Base-by-base conservation (phyloP, 2,113 vertebrate genomes). In the Chloroceryle aenea region DNA sequence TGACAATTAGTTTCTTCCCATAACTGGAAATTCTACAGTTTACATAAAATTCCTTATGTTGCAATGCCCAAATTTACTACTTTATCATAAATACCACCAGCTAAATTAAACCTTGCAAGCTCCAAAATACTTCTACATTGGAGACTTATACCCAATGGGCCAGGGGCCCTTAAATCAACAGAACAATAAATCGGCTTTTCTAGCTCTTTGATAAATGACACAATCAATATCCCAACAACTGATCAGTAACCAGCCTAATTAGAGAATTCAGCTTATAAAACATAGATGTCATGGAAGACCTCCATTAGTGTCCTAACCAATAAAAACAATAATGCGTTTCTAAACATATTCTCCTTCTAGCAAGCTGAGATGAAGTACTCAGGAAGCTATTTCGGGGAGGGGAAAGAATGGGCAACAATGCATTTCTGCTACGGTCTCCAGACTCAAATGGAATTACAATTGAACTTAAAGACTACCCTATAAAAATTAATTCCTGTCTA, bases 291-390 rank as follows among this genome's bases (percentile, higher is more conserved):
- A 81, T 88, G 95, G 95, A 96, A 97, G 92, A 94, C 96, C 89
- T 98, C 98, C 98, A 98, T 98, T 98, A 98, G 98, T 96, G 98
- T 98, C 98, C 95, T 80, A 94, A 87, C 96, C 97, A 98, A 98
- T 98, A 98, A 98, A 98, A 98, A 93, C 97, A 95, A 98, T 98
- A 98, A 98, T 98, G 97, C 97, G 94, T 98, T 98, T 98, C 97
- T 96, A 98, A 98, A 98, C 92, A 55, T 92, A 97, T 79, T 96
- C 91, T 90, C 89, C 90, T 94, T 88, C 89, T 93, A 92, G 82
- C 76, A 91, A 96, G 94, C 89, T 91, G 95, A 90, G 93, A 97
- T 63, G 85, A 78, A 94, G 91, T 61, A 81, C 91, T 92, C 19
- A 69, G 80, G 93, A 78, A 96, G 96, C 76, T 84, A 82, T 66